These are phyloP conservation scores for Perizoma flavofasciatum DNA, from an alignment of 2,888 invertebrate species.

Conservation along the genomic window DNA sequence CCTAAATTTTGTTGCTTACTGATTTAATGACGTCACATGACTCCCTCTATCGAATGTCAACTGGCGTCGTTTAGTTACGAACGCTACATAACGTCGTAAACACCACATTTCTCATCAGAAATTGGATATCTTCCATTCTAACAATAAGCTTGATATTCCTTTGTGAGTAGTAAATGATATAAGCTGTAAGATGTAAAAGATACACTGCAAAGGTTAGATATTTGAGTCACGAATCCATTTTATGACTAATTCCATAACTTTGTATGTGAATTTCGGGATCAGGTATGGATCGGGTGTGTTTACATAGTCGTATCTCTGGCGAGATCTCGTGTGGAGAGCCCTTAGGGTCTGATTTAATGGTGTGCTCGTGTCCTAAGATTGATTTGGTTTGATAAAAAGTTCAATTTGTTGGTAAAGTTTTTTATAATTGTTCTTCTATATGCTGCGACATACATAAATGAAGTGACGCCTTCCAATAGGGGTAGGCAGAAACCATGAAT, in stretches of 20 bases:
- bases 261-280: constrained; percentile 82
- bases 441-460: no score
- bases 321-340: constrained; percentile 61
- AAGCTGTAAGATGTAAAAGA: constrained; percentile 31
- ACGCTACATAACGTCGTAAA: constrained; percentile 38
- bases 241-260: constrained; percentile 84
- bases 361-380: constrained; percentile 50
- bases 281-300: constrained; percentile 71
- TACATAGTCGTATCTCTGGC: constrained; percentile 70
- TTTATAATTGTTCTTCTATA: no score
- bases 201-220: constrained; percentile 77
- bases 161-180: constrained; percentile 22
- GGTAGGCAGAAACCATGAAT: no score
- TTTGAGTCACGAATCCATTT: constrained; percentile 83
- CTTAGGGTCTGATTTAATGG: constrained; percentile 69
- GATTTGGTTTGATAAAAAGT: constrained; percentile 42
- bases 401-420: constrained; percentile 28
- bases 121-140: constrained; percentile 12
- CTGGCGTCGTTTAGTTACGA: constrained; percentile 63
- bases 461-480: no score
- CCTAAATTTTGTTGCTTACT: constrained; percentile 78
- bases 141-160: constrained; percentile 25
- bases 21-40: constrained; percentile 82
- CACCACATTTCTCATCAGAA: neutral
- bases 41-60: constrained; percentile 83